Base-by-base conservation (phyloP, 2,797 vertebrate genomes). In the Myiotriccus ornatus region DNA sequence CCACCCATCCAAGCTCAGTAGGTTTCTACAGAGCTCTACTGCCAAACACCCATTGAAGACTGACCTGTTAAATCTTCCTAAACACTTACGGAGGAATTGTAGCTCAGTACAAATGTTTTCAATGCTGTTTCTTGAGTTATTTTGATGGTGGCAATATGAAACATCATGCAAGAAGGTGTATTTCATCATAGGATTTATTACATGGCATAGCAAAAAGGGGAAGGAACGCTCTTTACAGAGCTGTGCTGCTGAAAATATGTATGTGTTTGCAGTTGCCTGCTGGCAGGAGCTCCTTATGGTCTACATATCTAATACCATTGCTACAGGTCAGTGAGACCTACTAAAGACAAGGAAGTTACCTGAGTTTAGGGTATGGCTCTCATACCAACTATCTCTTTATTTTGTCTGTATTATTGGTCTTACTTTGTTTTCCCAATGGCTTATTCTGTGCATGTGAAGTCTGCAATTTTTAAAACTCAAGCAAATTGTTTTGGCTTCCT, bases 401-500 rank as follows among this genome's bases (percentile, higher is more conserved):
- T 84, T 76, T 27, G 24, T 56, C 24, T 47, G 21, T 13, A 92
- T 78, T 56, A 34, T 27, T 78, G 17, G 20, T 73, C 41, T 56
- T 59, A 32, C 30, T 92, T 71, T 78, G 55, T 81, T 93, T 95
- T 95, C n/a, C 32, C 37, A 56, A 2, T 84, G 39, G n/a, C 19
- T 91, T 39, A 12, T 44, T 68, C 79, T 35, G 11, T 59, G 28
- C 25, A 84, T 70, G 62, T 50, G n/a, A 63, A 59, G 5, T 77
- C 63, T 30, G 27, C 39, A 70, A 80, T 83, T 89, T 80, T 94
- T 90, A 15, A 56, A 95, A 84, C 15, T 84, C 92, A 84, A 53
- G 70, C 60, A 93, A 91, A 41, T 84, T 89, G 34, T 63, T 96
- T 89, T 69, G 85, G 74, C 59, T 80, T 57, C 84, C 39, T 89